A percentile compares a stretch with the other conserved stretches of the same genome.
Conservation (phyloP, 2,113 vertebrate species). For the Dryoscopus gambensis region DNA sequence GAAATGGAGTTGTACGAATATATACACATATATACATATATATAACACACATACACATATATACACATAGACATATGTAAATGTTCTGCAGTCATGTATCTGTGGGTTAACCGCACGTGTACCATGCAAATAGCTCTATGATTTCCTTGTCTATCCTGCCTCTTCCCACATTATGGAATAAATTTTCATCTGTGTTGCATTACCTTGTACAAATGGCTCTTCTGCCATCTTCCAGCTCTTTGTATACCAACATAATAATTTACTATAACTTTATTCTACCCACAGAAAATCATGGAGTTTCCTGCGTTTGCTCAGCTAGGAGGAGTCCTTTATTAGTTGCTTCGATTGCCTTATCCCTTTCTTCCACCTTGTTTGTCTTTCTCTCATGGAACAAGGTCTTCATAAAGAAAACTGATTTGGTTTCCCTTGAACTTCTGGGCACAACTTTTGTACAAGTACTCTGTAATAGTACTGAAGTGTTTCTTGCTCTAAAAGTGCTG, state of each 20-base stretch:
- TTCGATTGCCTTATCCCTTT: not conserved
- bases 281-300: not conserved
- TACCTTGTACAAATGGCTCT: not conserved
- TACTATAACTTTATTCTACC: not conserved
- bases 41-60: too few species aligned
- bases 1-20: not conserved
- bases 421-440: not conserved
- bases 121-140: not conserved
- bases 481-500: not conserved
- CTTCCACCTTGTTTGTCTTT: not conserved
- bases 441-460: not conserved
- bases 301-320: not conserved
- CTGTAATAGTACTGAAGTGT: not conserved
- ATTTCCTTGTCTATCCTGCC: not conserved
- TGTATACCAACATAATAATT: not conserved
- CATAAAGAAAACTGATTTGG: not conserved
- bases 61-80: fast-evolving
- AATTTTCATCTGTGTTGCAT: not conserved
- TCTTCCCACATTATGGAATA: not conserved
- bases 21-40: fast-evolving
- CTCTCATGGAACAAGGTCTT: not conserved
- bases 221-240: not conserved
- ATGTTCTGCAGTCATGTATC: not conserved
- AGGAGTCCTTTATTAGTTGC: not conserved
- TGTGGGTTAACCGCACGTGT: not conserved